Conservation (phyloP, 2,888 invertebrate genomes). For the Acronicta psi region DNA sequence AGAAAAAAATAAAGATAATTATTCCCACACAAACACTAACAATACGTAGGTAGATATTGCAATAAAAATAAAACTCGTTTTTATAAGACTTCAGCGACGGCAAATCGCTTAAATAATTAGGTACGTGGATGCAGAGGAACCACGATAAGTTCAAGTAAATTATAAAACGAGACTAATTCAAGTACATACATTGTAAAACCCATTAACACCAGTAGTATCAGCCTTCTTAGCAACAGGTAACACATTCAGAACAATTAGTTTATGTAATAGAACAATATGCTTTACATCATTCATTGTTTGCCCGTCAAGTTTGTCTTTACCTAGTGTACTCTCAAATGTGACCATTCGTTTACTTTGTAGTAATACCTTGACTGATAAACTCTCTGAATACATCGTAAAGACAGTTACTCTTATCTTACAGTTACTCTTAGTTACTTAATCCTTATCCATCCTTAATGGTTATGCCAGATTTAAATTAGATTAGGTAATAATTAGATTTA, state of each 20-base stretch:
- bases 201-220: background rate
- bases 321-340: background rate
- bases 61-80: too few species aligned
- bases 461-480: too few species aligned
- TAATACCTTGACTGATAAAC: background rate
- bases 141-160: background rate
- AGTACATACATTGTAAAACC: background rate
- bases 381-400: too few species aligned
- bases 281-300: constrained; percentile 5
- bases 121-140: background rate
- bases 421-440: too few species aligned
- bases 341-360: background rate
- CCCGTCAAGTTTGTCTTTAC: constrained; percentile 6
- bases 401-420: too few species aligned
- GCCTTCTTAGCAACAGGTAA: background rate
- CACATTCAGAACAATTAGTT: background rate
- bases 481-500: too few species aligned
- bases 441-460: too few species aligned
- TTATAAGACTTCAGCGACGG: background rate
- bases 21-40: background rate
- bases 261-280: constrained; percentile 1
- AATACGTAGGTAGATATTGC: too few species aligned
- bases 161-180: background rate
- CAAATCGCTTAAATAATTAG: background rate
- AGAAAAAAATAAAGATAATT: too few species aligned